Base-by-base conservation (phyloP, 2,797 vertebrate genomes). In the Phylloscopus collybita region DNA sequence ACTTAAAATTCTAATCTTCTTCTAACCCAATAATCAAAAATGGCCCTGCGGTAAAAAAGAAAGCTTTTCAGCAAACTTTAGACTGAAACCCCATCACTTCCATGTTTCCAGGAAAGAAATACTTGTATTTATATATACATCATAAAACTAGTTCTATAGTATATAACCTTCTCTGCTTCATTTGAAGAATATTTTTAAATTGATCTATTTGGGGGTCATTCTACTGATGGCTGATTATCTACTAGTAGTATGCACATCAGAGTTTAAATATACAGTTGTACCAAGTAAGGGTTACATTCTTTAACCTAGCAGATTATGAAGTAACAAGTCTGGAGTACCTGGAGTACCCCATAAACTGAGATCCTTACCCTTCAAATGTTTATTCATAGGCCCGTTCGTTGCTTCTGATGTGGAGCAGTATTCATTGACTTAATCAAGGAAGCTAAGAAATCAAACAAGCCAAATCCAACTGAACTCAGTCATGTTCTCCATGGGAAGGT, bases 1-100 rank as follows among this genome's bases (percentile, higher is more conserved):
- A 78, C 40, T 86, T 91, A 78, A 64, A 92, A 86, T 75, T 75
- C 34, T 78, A 36, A 74, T 86, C n/a, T 16, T 93, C n/a, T 72
- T 71, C 36, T 81, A 88, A 67, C 26, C 13, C 45, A 84, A 23
- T 78, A 86, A 90, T 61, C 36, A 91, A 88, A 80, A 73, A 62
- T 60, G 29, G 65, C 27, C 12, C 53, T 64, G 27, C 36, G 51
- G 54, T 64, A 45, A 70, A 80, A 92, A 86, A 73, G 16, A 62
- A 82, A 80, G 45, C 49, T 90, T 94, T 74, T 57, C 57, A 80
- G 27, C 22, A 78, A 44, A 36, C 36, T 53, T 88, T 27, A 64
- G 23, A 53, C 5, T 74, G 53, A 88, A 92, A 64, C 4, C 8
- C 21, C 25, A 65, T 44, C n/a, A 32, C 18, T 69, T 92, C 16